A percentile compares a stretch with the other conserved stretches of the same genome.
phyloP scores from a whole-genome alignment of 2,888 invertebrate genomes.

The Iselma pallidipennis region DNA sequence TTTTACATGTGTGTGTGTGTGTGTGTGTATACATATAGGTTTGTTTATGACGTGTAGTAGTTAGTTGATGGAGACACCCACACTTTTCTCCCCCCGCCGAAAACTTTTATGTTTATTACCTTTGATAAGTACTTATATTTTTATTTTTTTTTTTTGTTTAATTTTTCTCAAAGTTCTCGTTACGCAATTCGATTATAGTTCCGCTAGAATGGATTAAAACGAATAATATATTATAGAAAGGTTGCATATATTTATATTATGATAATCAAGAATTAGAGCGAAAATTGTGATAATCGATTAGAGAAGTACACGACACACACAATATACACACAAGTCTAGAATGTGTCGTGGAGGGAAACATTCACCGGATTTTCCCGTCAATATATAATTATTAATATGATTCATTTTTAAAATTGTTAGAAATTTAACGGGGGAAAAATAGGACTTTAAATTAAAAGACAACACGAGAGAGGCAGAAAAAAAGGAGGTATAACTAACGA shows the following conservation, averaged over 20 bases:
- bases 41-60: not conserved
- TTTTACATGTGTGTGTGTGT: too few relatives aligned
- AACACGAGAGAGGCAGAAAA: not conserved
- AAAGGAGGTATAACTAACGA: constrained; percentile 9
- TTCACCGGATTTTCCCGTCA: constrained; percentile 15
- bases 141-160: not conserved
- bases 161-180: constrained; percentile 15
- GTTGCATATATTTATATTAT: constrained; percentile 29
- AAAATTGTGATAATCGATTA: constrained; percentile 17
- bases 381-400: too few relatives aligned
- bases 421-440: not conserved
- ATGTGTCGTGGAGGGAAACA: too few relatives aligned
- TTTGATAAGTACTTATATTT: constrained; percentile 28
- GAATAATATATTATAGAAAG: constrained; percentile 41
- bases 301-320: constrained; percentile 1
- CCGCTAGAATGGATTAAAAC: constrained; percentile 46
- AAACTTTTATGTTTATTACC: constrained; percentile 33
- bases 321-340: not conserved
- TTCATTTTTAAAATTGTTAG: not conserved
- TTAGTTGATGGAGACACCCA: not conserved
- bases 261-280: constrained; percentile 33
- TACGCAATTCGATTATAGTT: constrained; percentile 43
- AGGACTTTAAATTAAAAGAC: not conserved
- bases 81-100: not conserved
- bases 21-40: too few relatives aligned